Evolutionary conservation across 2,113 vertebrate genomes (phyloP).

Genomic region (Copsychus sechellarum): DNA sequence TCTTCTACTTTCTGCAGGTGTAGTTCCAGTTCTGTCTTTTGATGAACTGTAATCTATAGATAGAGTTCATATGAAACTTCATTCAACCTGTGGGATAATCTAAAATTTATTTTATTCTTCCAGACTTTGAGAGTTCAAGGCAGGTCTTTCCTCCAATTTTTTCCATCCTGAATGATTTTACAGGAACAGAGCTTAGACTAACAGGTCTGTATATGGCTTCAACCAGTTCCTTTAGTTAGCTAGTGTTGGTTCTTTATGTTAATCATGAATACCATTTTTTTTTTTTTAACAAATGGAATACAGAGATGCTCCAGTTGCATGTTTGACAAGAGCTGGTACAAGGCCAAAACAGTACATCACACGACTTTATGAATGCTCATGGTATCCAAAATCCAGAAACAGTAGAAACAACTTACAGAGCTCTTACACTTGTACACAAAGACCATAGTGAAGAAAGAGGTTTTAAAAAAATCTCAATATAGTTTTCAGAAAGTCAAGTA

Average conservation of each 20-base stretch:
- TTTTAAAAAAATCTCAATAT: neutral
- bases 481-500: neutral
- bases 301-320: neutral
- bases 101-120: neutral
- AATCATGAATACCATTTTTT: neutral
- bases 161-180: neutral
- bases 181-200: neutral
- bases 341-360: neutral
- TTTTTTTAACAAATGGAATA: neutral
- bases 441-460: neutral
- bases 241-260: neutral
- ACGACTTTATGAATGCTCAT: neutral
- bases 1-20: neutral
- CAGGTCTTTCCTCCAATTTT: neutral
- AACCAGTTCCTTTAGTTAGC: neutral
- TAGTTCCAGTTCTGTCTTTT: neutral
- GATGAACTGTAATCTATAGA: neutral
- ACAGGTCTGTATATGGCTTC: neutral
- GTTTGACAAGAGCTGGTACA: neutral
- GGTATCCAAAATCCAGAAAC: neutral
- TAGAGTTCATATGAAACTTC: neutral
- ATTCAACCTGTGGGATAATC: neutral
- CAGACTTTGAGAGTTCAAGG: neutral
- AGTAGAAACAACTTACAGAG: neutral
- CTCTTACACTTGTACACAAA: neutral